phyloP scores from a whole-genome alignment of 2,113 vertebrate genomes.

The Anas platyrhynchos region DNA sequence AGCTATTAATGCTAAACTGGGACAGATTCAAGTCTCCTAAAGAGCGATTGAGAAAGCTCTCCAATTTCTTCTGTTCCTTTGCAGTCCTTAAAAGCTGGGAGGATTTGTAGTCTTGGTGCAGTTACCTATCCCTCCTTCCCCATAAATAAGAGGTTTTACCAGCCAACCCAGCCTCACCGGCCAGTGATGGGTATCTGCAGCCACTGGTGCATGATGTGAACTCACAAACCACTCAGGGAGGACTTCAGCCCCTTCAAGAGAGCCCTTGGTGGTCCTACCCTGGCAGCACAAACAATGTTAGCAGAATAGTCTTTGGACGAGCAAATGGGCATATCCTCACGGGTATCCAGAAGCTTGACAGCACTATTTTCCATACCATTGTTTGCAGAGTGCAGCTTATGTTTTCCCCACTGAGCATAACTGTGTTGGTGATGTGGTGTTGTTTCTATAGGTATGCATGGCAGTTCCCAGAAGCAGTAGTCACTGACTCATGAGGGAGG shows the following conservation, averaged over 20 bases:
- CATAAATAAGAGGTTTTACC: neutral
- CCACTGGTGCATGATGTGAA: neutral
- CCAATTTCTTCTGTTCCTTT: neutral
- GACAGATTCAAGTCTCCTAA: neutral
- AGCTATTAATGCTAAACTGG: neutral
- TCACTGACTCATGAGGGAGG: neutral
- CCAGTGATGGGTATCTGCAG: neutral
- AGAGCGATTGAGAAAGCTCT: neutral
- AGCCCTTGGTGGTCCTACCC: neutral
- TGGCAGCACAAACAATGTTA: neutral
- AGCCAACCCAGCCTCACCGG: neutral
- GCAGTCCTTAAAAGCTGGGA: neutral
- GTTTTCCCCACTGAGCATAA: neutral
- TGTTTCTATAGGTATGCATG: neutral
- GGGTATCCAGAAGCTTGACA: neutral
- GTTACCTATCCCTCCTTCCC: neutral
- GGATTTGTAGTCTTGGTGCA: neutral
- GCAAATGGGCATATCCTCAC: neutral
- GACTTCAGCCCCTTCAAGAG: neutral
- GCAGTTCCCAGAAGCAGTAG: neutral
- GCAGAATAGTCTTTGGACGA: neutral
- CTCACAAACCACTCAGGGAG: neutral
- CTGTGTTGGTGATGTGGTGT: neutral
- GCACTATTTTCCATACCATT: neutral
- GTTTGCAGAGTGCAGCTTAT: neutral